These are phyloP conservation scores for Stigmatopora argus DNA, from an alignment of 2,113 vertebrate species.

Conservation along the genomic window DNA sequence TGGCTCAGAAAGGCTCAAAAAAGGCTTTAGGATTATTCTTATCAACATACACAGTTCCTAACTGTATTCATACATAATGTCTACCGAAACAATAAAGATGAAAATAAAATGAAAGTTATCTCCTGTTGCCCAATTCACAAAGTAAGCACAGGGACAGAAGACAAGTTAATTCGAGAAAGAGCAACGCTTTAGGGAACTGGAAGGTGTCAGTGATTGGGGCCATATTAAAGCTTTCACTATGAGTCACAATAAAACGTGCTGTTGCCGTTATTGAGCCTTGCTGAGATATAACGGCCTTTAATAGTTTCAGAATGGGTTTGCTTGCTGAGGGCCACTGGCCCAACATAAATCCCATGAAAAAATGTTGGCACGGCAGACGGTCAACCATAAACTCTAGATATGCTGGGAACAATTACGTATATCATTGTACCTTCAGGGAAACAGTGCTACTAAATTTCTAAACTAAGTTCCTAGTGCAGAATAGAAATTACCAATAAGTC, in stretches of 20 bases:
- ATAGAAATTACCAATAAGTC: neutral
- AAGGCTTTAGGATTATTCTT: neutral
- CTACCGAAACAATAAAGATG: too few relatives aligned
- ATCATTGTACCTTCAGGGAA: neutral
- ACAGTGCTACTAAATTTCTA: neutral
- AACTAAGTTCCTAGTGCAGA: neutral
- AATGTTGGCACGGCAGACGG: neutral
- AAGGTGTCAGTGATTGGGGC: slow-evolving; percentile 14
- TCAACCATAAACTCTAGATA: neutral
- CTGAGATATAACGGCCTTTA: neutral
- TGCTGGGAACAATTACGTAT: neutral
- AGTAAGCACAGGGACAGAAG: neutral
- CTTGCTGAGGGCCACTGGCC: slow-evolving; percentile 7
- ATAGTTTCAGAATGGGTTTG: slow-evolving; percentile 6
- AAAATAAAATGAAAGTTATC: slow-evolving; percentile 31
- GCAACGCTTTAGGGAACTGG: neutral
- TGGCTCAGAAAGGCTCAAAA: neutral
- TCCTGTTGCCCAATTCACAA: neutral
- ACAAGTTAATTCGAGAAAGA: slow-evolving; percentile 16
- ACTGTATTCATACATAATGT: neutral
- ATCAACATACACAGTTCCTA: neutral
- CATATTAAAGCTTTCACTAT: slow-evolving; percentile 15
- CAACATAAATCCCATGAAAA: neutral
- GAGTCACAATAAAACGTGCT: slow-evolving; percentile 14
- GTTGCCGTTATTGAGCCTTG: slow-evolving; percentile 25